Evolutionary conservation across 1,140 invertebrate species (phyloP).

Genomic region (Pinna nobilis): DNA sequence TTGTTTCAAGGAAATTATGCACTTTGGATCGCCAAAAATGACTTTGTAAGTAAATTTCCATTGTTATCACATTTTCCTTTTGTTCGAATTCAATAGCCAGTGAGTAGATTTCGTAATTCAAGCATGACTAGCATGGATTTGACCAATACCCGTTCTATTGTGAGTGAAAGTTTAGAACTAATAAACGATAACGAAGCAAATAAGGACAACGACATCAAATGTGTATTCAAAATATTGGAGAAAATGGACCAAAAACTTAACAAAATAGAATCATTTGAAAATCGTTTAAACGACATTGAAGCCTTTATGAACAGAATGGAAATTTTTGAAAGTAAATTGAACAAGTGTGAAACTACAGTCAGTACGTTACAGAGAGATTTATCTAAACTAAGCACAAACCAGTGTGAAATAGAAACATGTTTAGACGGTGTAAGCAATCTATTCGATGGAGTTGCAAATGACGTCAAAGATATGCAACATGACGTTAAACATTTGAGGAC

Average conservation of each 20-base stretch:
- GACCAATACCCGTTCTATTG: too few relatives aligned
- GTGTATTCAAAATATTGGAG: background rate
- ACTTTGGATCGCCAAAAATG: too few relatives aligned
- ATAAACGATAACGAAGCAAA: too few relatives aligned
- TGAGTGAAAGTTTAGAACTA: too few relatives aligned
- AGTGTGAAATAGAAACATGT: slow-evolving; percentile 22
- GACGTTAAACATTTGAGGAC: background rate
- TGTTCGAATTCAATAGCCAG: too few relatives aligned
- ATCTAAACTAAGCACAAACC: slow-evolving; percentile 4
- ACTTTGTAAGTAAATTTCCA: too few relatives aligned
- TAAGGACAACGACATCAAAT: background rate
- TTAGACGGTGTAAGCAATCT: background rate
- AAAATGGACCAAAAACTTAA: background rate
- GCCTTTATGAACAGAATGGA: background rate
- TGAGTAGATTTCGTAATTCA: too few relatives aligned
- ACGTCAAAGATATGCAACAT: too few relatives aligned
- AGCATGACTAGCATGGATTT: too few relatives aligned
- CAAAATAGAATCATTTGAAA: background rate
- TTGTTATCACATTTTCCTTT: too few relatives aligned
- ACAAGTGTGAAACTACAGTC: background rate
- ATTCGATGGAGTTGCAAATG: background rate
- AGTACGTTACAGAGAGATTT: background rate
- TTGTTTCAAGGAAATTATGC: too few relatives aligned
- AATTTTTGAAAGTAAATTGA: background rate
- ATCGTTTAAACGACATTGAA: background rate